Evolutionary conservation across 2,888 invertebrate genomes (phyloP).

Genomic region (Phasia obesa): DNA sequence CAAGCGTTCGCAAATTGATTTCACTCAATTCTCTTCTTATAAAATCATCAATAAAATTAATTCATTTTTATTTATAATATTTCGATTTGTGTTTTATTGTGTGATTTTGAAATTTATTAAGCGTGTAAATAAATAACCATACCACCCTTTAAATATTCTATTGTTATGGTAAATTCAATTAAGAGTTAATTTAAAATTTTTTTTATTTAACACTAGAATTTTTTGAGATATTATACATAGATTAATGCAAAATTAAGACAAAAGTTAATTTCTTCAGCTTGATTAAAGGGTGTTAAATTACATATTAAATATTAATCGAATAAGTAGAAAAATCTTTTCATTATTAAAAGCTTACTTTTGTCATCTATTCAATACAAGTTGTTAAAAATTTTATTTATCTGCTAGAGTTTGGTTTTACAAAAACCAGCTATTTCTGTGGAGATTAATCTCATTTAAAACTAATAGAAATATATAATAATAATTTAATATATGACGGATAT

Average conservation of each 20-base stretch:
- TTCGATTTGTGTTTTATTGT: conserved; percentile 9
- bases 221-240: not conserved
- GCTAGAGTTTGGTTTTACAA: not conserved
- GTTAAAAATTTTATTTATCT: not conserved
- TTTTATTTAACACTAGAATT: not conserved
- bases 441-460: not conserved
- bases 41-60: not conserved
- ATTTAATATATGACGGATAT: too few relatives aligned
- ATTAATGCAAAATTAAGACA: conserved; percentile 20
- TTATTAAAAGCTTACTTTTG: not conserved
- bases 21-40: not conserved
- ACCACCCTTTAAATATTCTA: not conserved
- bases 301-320: conserved; percentile 8
- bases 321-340: conserved; percentile 14
- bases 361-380: not conserved
- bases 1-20: too few relatives aligned
- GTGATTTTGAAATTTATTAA: conserved; percentile 1
- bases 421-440: not conserved
- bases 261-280: conserved; percentile 37
- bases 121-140: not conserved
- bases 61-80: not conserved
- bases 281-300: conserved; percentile 22
- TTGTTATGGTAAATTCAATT: conserved; percentile 56
- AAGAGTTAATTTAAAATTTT: conserved; percentile 21
- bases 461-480: too few relatives aligned